These are phyloP conservation scores for Flexamia atlantica DNA, from an alignment of 2,888 invertebrate species.

Conservation along the genomic window DNA sequence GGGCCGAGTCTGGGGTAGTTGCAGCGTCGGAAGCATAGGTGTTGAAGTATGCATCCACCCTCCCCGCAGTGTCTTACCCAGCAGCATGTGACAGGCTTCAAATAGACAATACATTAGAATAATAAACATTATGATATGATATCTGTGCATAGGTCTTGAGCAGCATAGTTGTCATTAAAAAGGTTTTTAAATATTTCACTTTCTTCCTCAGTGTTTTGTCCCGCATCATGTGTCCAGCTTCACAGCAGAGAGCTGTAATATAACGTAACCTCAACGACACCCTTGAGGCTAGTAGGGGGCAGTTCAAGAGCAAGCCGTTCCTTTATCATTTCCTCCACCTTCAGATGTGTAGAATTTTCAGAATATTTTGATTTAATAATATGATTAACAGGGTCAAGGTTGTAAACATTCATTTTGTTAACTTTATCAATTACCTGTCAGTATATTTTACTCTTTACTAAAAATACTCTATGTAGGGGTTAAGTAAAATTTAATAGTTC, in stretches of 20 bases:
- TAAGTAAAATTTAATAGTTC: too few species aligned
- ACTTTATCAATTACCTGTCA: too few species aligned
- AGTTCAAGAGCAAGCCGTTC: conserved; percentile 84
- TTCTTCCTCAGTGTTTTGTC: conserved; percentile 78
- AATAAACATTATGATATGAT: conserved; percentile 78
- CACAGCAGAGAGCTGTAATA: background rate
- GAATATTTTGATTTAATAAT: too few species aligned
- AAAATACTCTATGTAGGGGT: too few species aligned
- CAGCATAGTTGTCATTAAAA: too few species aligned
- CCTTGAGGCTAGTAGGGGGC: conserved; percentile 78
- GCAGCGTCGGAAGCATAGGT: conserved; percentile 79
- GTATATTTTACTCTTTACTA: too few species aligned
- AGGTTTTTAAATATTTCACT: conserved; percentile 77
- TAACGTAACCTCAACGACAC: conserved; percentile 77
- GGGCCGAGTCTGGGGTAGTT: conserved; percentile 80
- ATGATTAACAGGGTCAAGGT: too few species aligned
- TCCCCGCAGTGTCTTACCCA: conserved; percentile 78
- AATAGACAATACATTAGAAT: background rate
- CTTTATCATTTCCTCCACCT: too few species aligned
- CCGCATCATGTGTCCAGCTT: conserved; percentile 72
- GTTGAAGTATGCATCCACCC: conserved; percentile 77
- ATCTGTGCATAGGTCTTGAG: too few species aligned
- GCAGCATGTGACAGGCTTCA: conserved; percentile 69
- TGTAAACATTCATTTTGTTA: too few species aligned
- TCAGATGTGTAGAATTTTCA: too few species aligned